Conservation (phyloP, 2,113 vertebrate genomes). For the Neolamprologus kungweensis region DNA sequence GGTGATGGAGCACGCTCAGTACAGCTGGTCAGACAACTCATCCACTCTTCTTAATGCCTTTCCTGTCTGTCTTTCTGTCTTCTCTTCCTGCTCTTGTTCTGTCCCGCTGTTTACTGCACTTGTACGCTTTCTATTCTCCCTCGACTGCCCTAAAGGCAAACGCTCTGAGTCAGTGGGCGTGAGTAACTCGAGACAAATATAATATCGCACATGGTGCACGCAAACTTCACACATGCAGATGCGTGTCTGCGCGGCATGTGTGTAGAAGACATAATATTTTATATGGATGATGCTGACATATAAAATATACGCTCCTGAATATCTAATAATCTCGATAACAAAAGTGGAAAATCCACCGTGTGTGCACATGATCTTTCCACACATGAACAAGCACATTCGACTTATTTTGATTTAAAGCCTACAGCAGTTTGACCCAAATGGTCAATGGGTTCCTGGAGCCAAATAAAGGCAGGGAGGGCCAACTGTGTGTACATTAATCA, state of each 20-base stretch:
- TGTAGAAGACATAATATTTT: not conserved
- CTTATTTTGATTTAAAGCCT: conserved; percentile 16
- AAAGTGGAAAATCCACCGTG: not conserved
- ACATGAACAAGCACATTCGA: not conserved
- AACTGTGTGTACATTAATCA: conserved; percentile 7
- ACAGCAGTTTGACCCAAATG: conserved; percentile 47
- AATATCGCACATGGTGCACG: not conserved
- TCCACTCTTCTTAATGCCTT: conserved; percentile 5
- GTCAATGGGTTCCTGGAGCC: not conserved
- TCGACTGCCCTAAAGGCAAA: conserved; percentile 13
- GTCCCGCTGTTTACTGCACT: conserved; percentile 9
- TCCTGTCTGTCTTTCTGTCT: not conserved
- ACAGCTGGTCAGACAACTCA: conserved; percentile 42
- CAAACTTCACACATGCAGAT: not conserved
- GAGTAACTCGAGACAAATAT: conserved; percentile 22
- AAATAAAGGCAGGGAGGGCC: conserved; percentile 1
- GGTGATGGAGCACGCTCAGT: conserved; percentile 20
- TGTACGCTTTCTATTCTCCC: conserved; percentile 2
- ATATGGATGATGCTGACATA: not conserved
- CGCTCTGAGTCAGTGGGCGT: conserved; percentile 25
- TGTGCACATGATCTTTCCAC: not conserved
- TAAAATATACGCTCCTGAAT: not conserved
- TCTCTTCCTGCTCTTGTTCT: not conserved
- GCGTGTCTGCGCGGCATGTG: not conserved
- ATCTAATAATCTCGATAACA: not conserved